Evolutionary conservation across 2,113 vertebrate genomes (phyloP), one percentile per base, ranked within the genome.

Genomic region (Pungitius pungitius): DNA sequence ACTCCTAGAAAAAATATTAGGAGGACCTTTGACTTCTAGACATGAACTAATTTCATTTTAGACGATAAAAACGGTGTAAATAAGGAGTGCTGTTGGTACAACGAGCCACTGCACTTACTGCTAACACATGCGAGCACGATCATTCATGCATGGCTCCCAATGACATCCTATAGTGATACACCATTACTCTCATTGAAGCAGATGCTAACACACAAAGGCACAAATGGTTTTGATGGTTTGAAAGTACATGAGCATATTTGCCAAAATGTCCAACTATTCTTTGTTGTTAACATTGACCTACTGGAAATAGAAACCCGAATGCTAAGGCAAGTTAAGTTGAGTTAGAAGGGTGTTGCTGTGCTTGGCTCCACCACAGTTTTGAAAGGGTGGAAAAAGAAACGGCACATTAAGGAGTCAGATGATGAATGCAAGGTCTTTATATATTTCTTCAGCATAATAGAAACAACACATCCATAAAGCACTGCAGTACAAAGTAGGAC

Each of bases 381-480:
- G 35, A 0, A 40, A 39, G 59, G 26, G 59, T 64, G 61, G 42
- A 68, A 64, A 80, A 85, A 85, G 20, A 77, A 89, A 83, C 15
- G 24, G 81, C 69, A 79, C 70, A 65, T 65, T 22, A 78, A 58
- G 64, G 67, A 85, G 62, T 67, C 79, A 79, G 58, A 75, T 80
- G 77, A 89, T 86, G 87, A 91, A 90, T 89, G 89, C 89, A 90
- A 87, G 65, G 66, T 86, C 69, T 90, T 88, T 92, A 92, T 90
- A 89, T 89, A 89, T 89, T 87, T 90, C 73, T 85, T 92, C 84
- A 92, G 86, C 77, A 89, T 89, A 80, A 86, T 89, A 90, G 80
- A 88, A 87, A 90, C 83, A 83, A 83, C 85, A 91, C 84, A 86
- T 82, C 86, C 79, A 85, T 73, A 83, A 77, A 89, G 78, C 83